These are phyloP conservation scores for Sebastes cheni DNA, from an alignment of 2,797 vertebrate genomes.

Conservation along the genomic window DNA sequence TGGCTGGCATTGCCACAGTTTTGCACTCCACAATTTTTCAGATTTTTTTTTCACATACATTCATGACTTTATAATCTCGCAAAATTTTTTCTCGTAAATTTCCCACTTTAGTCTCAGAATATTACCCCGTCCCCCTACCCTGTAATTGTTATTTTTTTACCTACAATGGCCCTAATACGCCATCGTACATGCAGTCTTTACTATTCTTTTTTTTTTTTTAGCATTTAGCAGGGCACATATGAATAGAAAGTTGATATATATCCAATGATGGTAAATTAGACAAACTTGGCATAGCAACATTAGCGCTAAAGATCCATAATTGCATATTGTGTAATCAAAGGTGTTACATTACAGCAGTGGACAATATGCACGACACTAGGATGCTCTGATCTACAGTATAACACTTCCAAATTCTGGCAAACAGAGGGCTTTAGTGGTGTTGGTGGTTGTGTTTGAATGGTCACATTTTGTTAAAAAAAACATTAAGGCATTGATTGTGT, in stretches of 20 bases:
- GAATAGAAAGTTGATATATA: background rate
- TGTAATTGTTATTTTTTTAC: no score
- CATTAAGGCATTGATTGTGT: background rate
- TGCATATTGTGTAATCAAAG: conserved; percentile 22
- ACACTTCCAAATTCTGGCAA: background rate
- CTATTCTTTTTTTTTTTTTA: background rate
- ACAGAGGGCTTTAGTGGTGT: background rate
- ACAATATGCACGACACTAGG: background rate
- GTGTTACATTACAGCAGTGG: conserved; percentile 18
- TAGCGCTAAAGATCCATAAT: background rate
- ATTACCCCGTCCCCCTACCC: fast-evolving
- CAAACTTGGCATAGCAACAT: background rate
- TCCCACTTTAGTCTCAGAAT: no score
- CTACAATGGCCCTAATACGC: no score
- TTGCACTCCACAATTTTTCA: no score
- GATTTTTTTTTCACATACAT: no score
- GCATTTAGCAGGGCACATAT: background rate
- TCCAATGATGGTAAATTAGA: background rate
- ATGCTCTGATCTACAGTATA: background rate
- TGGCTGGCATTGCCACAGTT: no score
- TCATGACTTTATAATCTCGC: no score
- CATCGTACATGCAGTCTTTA: background rate
- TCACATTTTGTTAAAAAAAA: background rate
- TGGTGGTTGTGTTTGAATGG: background rate
- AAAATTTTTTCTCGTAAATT: no score